Evolutionary conservation across 23 tunicate genomes (phyloP).

Genomic region (Corella eumyota): DNA sequence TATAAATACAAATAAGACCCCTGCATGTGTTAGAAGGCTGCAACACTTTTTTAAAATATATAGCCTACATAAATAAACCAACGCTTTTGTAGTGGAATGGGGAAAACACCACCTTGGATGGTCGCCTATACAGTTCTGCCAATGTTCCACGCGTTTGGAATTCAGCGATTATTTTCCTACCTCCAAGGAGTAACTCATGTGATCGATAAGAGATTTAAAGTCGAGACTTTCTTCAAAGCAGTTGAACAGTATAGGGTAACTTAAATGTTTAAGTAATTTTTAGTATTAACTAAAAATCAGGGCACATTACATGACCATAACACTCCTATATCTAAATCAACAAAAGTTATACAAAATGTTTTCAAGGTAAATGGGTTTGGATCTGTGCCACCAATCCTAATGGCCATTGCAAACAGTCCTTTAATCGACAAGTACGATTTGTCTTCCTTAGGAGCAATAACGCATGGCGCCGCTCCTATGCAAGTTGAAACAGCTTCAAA

Average conservation of each 20-base stretch:
- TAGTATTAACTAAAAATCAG: no score
- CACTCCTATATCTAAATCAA: no score
- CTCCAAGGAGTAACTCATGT: conserved; percentile 12
- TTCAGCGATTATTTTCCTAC: not conserved
- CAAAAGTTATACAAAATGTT: no score
- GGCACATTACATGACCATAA: no score
- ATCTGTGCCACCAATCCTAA: conserved; percentile 36
- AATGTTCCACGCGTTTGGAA: conserved; percentile 45
- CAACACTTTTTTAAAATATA: not conserved
- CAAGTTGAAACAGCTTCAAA: not conserved
- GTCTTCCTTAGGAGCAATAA: conserved; percentile 19
- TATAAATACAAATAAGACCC: no score
- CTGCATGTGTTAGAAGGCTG: not conserved
- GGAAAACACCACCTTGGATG: not conserved
- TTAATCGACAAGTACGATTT: conserved; percentile 26
- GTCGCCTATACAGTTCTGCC: conserved; percentile 23
- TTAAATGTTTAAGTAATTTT: not conserved
- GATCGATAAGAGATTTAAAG: conserved; percentile 26
- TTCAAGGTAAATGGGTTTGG: conserved; percentile 13
- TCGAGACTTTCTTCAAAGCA: conserved; percentile 20
- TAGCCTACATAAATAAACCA: not conserved
- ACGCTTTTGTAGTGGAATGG: not conserved
- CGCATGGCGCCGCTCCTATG: conserved; percentile 48
- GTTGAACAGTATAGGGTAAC: conserved; percentile 46
- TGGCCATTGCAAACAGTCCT: conserved; percentile 5